Base-by-base conservation (phyloP, 2,888 invertebrate genomes). In the Drosophila testacea region DNA sequence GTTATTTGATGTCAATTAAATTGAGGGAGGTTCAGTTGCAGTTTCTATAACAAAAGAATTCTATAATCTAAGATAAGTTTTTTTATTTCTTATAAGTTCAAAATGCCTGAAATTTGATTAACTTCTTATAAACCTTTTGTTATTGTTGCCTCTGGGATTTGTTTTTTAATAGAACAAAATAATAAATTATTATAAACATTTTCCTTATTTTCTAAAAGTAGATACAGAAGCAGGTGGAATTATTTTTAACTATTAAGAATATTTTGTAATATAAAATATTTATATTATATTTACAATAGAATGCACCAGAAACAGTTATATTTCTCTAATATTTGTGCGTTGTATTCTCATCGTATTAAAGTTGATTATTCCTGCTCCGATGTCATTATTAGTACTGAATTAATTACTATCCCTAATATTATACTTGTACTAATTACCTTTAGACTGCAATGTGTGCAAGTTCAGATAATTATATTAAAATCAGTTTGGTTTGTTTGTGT, bases 1-100 rank as follows among this genome's bases (percentile, higher is more conserved):
- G 62, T 69, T 73, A 80, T 83, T 86, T 62, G 84, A 81, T 77
- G 84, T 81, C 87, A 82, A 82, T 86, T 82, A 81, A 47, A 13
- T 61, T 28, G 34, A 16, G 10, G 7, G n/a, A 11, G 9, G 7
- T 27, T 11, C 16, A 51, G n/a, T 27, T 42, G 32, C 32, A 30
- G 38, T 42, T 11, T n/a, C 32, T 39, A n/a, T n/a, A 41, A 7
- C 11, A 44, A 44, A 16, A 6, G 51, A 48, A 51, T 22, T 11
- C 48, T 22, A 38, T 16, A 10, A 11, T 11, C 41, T 30, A 4
- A 10, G 41, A 30, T 30, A 9, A 28, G 11, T 38, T 3, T 27
- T 7, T 7, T 10, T 28, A 10, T 16, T 51, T 13, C 39, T 28
- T 5, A 16, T 4, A 11, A 5, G 10, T 32, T 2, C 1, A 11